Conservation (phyloP, 2,113 vertebrate genomes). For the Platycercus adscitus region DNA sequence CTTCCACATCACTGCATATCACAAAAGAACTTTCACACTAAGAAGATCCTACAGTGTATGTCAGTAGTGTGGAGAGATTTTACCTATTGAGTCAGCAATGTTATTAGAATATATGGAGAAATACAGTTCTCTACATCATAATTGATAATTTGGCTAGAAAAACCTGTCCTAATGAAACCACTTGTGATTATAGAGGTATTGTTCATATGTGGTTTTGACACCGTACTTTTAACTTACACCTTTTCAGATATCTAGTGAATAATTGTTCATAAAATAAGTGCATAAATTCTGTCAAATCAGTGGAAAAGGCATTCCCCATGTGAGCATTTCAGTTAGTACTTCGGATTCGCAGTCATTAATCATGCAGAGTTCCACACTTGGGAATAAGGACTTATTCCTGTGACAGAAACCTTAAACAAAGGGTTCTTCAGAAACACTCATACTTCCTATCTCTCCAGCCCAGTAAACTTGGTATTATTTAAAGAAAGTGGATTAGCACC, state of each 20-base stretch:
- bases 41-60: neutral
- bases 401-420: neutral
- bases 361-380: neutral
- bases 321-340: neutral
- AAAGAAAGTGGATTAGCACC: neutral
- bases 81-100: neutral
- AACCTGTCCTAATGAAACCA: neutral
- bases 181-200: neutral
- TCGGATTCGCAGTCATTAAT: neutral
- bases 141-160: neutral
- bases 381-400: neutral
- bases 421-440: neutral
- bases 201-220: neutral
- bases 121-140: neutral
- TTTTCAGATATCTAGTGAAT: neutral
- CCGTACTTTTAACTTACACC: neutral
- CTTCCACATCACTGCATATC: neutral
- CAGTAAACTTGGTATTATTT: neutral
- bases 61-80: neutral
- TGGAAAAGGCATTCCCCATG: neutral
- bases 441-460: neutral
- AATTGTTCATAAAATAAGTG: neutral
- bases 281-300: neutral
- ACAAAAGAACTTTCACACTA: neutral
- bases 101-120: neutral